Conservation (phyloP, 2,113 vertebrate genomes). For the Equus quagga region DNA sequence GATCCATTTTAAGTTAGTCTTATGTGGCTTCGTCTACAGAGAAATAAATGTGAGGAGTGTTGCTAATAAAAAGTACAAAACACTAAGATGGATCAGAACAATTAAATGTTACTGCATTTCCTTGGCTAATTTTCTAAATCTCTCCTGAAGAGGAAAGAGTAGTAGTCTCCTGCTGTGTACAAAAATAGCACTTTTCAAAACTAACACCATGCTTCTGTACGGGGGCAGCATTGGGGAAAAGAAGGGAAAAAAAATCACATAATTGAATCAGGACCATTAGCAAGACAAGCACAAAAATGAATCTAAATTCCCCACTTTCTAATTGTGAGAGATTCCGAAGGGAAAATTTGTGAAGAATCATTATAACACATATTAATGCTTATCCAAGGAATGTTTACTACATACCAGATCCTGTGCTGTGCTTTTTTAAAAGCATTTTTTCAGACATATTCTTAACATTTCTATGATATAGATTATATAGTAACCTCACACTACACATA, state of each 20-base stretch:
- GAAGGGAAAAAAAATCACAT: background rate
- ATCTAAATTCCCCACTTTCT: background rate
- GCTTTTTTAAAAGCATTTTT: background rate
- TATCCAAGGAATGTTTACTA: background rate
- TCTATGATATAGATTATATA: background rate
- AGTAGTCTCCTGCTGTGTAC: background rate
- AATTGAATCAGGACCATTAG: background rate
- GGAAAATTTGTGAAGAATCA: background rate
- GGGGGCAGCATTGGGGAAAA: background rate
- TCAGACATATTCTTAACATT: background rate
- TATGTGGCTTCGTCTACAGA: background rate
- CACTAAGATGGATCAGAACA: background rate
- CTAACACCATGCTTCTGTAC: background rate
- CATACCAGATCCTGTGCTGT: background rate
- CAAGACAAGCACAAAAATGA: background rate
- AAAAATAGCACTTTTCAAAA: conserved; percentile 32
- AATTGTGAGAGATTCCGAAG: background rate
- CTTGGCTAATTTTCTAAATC: background rate
- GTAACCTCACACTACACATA: background rate
- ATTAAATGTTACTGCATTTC: background rate
- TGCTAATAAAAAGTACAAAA: background rate
- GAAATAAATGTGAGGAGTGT: background rate
- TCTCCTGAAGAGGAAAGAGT: background rate
- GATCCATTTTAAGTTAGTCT: background rate
- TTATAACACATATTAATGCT: background rate